phyloP scores from a whole-genome alignment of 2,888 invertebrate species.

The Arctia plantaginis region DNA sequence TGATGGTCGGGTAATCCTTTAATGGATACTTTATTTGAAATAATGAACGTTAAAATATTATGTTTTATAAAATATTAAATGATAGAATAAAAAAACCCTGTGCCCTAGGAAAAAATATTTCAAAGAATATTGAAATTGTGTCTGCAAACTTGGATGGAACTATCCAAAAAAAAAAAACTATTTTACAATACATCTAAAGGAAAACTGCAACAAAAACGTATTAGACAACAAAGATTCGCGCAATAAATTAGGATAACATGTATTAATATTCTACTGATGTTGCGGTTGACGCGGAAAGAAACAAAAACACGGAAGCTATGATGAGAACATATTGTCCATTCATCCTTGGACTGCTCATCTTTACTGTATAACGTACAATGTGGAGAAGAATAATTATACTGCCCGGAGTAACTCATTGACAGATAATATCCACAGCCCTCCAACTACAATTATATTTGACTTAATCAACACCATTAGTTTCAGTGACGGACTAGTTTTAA shows the following conservation, averaged over 20 bases:
- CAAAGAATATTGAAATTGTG: too few species aligned
- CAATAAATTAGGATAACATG: constrained; percentile 61
- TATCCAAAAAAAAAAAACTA: background rate
- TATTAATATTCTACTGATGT: constrained; percentile 82
- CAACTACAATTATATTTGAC: constrained; percentile 56
- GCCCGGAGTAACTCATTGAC: constrained; percentile 41
- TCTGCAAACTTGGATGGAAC: background rate
- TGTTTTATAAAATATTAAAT: background rate
- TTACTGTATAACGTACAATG: constrained; percentile 52
- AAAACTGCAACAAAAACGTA: constrained; percentile 54
- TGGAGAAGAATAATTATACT: constrained; percentile 34
- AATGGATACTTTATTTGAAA: background rate
- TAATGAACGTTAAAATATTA: background rate
- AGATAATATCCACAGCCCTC: constrained; percentile 40
- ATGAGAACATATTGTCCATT: constrained; percentile 72
- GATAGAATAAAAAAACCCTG: too few species aligned
- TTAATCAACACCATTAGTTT: constrained; percentile 63
- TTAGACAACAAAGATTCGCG: constrained; percentile 63
- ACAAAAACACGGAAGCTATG: constrained; percentile 81
- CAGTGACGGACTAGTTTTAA: constrained; percentile 46
- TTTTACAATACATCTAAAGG: background rate
- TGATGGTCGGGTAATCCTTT: background rate
- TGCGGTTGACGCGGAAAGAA: constrained; percentile 74
- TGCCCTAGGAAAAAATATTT: too few species aligned
- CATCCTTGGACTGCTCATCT: constrained; percentile 69